Conservation (phyloP, 2,113 vertebrate species). For the Labeo catla region DNA sequence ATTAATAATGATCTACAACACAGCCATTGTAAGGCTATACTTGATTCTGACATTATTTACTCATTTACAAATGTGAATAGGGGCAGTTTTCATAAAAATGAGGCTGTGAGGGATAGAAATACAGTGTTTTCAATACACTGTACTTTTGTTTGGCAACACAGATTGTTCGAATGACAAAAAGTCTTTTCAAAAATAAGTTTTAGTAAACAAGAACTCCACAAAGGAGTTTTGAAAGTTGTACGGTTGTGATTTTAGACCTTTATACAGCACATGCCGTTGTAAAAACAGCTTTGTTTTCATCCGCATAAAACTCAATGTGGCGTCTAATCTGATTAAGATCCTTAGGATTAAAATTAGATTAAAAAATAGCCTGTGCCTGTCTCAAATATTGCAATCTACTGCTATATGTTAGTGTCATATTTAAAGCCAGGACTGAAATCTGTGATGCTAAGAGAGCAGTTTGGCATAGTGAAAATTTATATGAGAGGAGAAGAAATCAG, state of each 20-base stretch:
- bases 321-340: no score
- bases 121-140: background rate
- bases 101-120: no score
- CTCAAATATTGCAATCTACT: conserved; percentile 11
- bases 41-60: background rate
- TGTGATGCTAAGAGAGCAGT: conserved; percentile 25
- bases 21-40: background rate
- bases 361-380: background rate
- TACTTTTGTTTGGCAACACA: no score
- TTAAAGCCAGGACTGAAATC: background rate
- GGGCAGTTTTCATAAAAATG: no score
- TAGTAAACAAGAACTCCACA: no score
- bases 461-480: conserved; percentile 28
- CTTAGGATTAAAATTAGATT: background rate
- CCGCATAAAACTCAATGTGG: background rate
- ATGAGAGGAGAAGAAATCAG: conserved; percentile 30
- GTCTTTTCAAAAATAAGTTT: no score
- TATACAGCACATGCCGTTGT: no score
- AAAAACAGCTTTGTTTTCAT: background rate
- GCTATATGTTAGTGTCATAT: background rate
- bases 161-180: no score
- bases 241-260: no score
- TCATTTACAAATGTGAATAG: background rate
- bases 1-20: conserved; percentile 6
- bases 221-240: no score